Base-by-base conservation (phyloP, 2,113 vertebrate species). In the Callocephalon fimbriatum region DNA sequence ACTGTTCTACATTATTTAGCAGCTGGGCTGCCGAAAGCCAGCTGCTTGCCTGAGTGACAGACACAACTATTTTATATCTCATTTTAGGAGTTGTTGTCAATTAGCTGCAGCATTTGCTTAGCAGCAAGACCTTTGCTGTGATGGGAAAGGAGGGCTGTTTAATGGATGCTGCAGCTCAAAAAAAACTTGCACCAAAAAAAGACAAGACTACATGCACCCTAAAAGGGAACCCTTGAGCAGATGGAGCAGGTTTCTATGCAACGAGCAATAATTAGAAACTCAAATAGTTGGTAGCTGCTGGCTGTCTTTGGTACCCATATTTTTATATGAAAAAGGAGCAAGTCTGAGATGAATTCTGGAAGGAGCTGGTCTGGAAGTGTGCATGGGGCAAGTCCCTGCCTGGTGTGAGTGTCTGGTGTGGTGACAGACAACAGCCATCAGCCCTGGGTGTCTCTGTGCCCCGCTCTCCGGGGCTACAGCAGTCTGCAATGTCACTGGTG, bases 171-270 rank as follows among this genome's bases (percentile, higher is more conserved):
- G 79, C 56, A 56, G 74, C 74, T 92, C 77, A 37, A 29, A 29
- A 47, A 15, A 68, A 73, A 62, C 12, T 86, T 1, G 0, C 35
- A 79, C 48, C 8, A 40, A 85, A 61, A 76, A 84, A 45, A 61
- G 17, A 16, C 12, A 21, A 21, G 67, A 67, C 45, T 35, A 85
- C 5, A 0, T 45, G 74, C 22, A 58, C 51, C 68, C 73, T 86
- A 15, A 67, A 86, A 74, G 29, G 84, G 79, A 89, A 37, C 42
- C 63, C 90, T 95, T 18, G 83, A 92, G 80, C 88, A 92, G 92
- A 88, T 91, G 95, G 83, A 95, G 77, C 51, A 56, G 89, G 91
- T 87, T 95, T 94, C 90, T 82, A 26, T 78, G 95, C 90, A 91
- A 93, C 4, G 0, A 95, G 91, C 79, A 86, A 59, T 45, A 62